Base-by-base conservation (phyloP, 2,888 invertebrate genomes). In the Apodemia zela region DNA sequence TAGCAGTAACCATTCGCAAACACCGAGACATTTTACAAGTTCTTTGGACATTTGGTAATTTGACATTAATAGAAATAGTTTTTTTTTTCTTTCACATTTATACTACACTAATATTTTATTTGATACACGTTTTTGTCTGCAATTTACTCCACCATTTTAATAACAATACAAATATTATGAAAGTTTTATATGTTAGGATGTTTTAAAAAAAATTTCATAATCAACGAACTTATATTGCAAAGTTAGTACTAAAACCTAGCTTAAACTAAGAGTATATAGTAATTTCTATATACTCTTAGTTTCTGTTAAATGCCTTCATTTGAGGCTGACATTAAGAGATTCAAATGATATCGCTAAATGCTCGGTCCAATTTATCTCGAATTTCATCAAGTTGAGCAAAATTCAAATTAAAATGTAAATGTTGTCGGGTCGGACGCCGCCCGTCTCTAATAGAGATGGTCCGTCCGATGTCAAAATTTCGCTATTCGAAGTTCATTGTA, bases 341-440 rank as follows among this genome's bases (percentile, higher is more conserved):
- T 81, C 81, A 79, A 87, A 89, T 87, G 87, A 87, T 86, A 82
- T 83, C 81, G 84, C 85, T 84, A 89, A 87, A 89, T 85, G 84
- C 85, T 82, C 78, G 76, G 80, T 78, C 81, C 82, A 87, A 87
- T 87, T 89, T 88, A 89, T 89, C 87, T 87, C 76, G 84, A 86
- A 89, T 89, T 86, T 85, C 85, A 85, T 85, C 86, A 86, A 85
- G 85, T 85, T 84, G 82, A 82, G 79, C 73, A 82, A 87, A 87
- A 88, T 90, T 90, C 85, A 87, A 89, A 90, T 90, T 89, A 83
- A 89, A 90, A 91, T 91, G 90, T 89, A 89, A 89, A 90, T 90
- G 86, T 85, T 87, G 85, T 82, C 74, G 78, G 81, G 78, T 74
- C 73, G 80, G 78, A 75, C 73, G 78, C 80, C 84, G 42, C 42